phyloP scores from a whole-genome alignment of 2,797 vertebrate genomes.

The Aplochiton taeniatus region DNA sequence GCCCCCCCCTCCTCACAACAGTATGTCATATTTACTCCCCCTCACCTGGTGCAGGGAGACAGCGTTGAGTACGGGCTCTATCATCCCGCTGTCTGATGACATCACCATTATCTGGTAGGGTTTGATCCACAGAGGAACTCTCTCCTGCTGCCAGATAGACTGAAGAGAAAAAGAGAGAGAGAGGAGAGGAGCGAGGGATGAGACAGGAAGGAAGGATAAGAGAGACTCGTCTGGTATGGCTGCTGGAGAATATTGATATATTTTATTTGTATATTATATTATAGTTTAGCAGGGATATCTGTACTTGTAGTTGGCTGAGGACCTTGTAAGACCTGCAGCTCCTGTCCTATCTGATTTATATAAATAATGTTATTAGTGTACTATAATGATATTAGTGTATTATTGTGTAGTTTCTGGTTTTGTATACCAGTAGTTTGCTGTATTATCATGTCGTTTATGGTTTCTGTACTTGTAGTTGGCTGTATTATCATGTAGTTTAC shows the following conservation, averaged over 20 bases:
- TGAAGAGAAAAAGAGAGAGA: slow-evolving; percentile 33
- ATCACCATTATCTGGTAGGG: slow-evolving; percentile 90
- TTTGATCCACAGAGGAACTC: slow-evolving; percentile 87
- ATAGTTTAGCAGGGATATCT: too few relatives aligned
- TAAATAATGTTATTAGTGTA: too few relatives aligned
- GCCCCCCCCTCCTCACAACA: background rate
- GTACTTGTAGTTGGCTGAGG: background rate
- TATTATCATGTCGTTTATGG: too few relatives aligned
- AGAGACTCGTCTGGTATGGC: background rate
- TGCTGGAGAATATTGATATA: background rate
- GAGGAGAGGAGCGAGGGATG: background rate
- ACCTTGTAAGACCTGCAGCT: background rate
- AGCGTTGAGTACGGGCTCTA: slow-evolving; percentile 86
- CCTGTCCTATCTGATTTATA: too few relatives aligned
- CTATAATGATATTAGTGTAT: too few relatives aligned
- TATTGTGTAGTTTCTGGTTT: too few relatives aligned
- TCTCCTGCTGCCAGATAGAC: slow-evolving; percentile 86
- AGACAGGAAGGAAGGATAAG: background rate
- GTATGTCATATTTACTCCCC: too few relatives aligned
- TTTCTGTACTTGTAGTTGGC: too few relatives aligned
- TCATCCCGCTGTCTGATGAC: slow-evolving; percentile 89
- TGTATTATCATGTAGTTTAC: background rate
- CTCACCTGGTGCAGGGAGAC: slow-evolving; percentile 85
- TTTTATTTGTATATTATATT: background rate
- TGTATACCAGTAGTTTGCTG: too few relatives aligned